phyloP scores from a whole-genome alignment of 1,140 invertebrate species.

The Carcinoscorpius rotundicauda region DNA sequence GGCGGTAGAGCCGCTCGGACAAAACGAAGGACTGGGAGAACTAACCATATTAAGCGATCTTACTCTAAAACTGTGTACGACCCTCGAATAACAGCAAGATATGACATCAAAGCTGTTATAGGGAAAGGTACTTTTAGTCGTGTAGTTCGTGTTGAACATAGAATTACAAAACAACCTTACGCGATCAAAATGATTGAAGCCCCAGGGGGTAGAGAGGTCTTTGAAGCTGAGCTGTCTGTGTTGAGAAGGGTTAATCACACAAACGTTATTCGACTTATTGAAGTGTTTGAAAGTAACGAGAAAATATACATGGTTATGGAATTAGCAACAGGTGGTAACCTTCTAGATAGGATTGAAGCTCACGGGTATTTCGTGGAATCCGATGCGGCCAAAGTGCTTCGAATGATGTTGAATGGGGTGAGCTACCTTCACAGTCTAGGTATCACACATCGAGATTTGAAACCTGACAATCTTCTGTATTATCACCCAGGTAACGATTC shows the following conservation, averaged over 20 bases:
- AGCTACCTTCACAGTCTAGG: slow-evolving; percentile 79
- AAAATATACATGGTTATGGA: slow-evolving; percentile 35
- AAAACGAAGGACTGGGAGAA: too few species aligned
- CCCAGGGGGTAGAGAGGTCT: slow-evolving; percentile 38
- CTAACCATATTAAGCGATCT: too few species aligned
- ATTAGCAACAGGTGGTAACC: slow-evolving; percentile 34
- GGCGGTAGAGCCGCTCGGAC: too few species aligned
- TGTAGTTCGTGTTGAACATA: slow-evolving; percentile 41
- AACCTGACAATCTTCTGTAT: slow-evolving; percentile 76
- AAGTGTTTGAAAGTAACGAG: slow-evolving; percentile 29
- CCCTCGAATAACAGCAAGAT: slow-evolving; percentile 41
- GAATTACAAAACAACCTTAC: slow-evolving; percentile 40
- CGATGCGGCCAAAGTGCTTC: slow-evolving; percentile 30
- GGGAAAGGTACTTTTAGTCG: slow-evolving; percentile 42
- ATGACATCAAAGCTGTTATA: slow-evolving; percentile 43
- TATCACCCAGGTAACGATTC: slow-evolving; percentile 60
- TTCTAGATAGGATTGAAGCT: slow-evolving; percentile 33
- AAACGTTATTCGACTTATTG: slow-evolving; percentile 32
- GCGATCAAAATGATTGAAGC: slow-evolving; percentile 43
- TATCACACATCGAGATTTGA: slow-evolving; percentile 84
- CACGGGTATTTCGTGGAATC: slow-evolving; percentile 31
- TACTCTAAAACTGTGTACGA: slow-evolving; percentile 25
- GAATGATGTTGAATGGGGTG: slow-evolving; percentile 53
- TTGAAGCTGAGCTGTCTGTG: slow-evolving; percentile 42
- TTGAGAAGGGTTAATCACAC: slow-evolving; percentile 38